phyloP scores from a whole-genome alignment of 2,888 invertebrate genomes.

The Tuberolachnus salignus region DNA sequence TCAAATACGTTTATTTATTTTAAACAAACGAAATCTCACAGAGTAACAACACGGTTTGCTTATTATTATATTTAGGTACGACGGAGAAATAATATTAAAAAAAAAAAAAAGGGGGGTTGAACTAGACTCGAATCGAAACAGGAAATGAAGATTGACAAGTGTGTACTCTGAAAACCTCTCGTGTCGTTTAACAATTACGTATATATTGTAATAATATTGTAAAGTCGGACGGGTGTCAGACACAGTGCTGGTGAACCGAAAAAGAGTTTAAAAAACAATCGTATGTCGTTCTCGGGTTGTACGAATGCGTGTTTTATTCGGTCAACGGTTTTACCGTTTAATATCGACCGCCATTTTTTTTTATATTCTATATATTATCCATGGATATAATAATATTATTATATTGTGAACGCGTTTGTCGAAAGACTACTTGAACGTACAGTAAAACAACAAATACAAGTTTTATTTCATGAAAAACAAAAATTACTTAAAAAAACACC shows the following conservation, averaged over 20 bases:
- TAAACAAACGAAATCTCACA: too few relatives aligned
- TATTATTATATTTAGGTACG: background rate
- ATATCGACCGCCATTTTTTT: background rate
- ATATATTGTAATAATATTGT: background rate
- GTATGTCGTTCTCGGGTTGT: background rate
- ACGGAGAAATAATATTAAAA: background rate
- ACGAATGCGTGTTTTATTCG: background rate
- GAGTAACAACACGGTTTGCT: background rate
- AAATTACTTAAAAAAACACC: too few relatives aligned
- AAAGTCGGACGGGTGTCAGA: slow-evolving; percentile 9
- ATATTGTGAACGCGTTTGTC: too few relatives aligned
- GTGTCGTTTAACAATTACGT: slow-evolving; percentile 35
- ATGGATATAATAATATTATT: too few relatives aligned
- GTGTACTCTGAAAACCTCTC: slow-evolving; percentile 19
- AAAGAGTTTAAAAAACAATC: slow-evolving; percentile 19
- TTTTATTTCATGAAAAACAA: too few relatives aligned
- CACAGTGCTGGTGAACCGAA: background rate
- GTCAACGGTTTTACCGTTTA: background rate
- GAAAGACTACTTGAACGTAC: too few relatives aligned
- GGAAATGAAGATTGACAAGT: slow-evolving; percentile 52
- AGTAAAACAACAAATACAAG: too few relatives aligned
- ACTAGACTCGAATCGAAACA: slow-evolving; percentile 37
- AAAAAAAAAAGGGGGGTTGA: background rate
- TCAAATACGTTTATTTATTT: too few relatives aligned
- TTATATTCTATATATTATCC: too few relatives aligned